phyloP scores from a whole-genome alignment of 2,113 vertebrate species.

The Pyxicephalus adspersus region DNA sequence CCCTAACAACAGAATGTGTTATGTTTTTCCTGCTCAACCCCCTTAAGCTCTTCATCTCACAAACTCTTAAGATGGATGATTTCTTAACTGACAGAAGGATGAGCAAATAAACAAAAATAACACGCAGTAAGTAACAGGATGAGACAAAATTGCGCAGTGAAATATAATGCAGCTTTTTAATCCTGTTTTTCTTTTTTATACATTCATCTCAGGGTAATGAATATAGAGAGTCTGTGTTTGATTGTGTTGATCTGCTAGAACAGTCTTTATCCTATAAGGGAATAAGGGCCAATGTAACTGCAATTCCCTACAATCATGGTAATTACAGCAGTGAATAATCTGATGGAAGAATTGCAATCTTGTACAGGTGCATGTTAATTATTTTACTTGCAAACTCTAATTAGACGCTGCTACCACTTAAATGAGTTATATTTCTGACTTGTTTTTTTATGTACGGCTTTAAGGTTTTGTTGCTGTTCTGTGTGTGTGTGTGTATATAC shows the following conservation, averaged over 20 bases:
- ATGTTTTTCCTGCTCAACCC: no score
- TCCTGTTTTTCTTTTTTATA: conserved; percentile 49
- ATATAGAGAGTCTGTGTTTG: conserved; percentile 52
- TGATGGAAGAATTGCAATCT: conserved; percentile 45
- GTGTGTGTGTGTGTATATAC: background rate
- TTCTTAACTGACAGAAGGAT: conserved; percentile 22
- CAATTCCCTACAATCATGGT: conserved; percentile 57
- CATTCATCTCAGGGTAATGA: conserved; percentile 53
- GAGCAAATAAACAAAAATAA: conserved; percentile 46
- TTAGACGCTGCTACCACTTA: conserved; percentile 41
- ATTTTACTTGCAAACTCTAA: conserved; percentile 29
- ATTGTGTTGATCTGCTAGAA: conserved; percentile 57
- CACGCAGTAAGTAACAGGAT: conserved; percentile 9
- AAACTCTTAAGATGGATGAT: conserved; percentile 31
- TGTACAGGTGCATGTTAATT: conserved; percentile 50
- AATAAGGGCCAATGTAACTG: conserved; percentile 49
- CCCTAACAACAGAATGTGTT: no score
- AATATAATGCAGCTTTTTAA: conserved; percentile 49
- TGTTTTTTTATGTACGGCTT: background rate
- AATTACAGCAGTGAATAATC: conserved; percentile 58
- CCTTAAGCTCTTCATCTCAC: conserved; percentile 8
- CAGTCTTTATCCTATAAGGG: conserved; percentile 56
- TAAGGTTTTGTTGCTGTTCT: background rate
- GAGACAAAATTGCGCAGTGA: conserved; percentile 23
- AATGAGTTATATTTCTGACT: conserved; percentile 35